Evolutionary conservation across 2,113 vertebrate genomes (phyloP).

Genomic region (Eurystomus gularis): DNA sequence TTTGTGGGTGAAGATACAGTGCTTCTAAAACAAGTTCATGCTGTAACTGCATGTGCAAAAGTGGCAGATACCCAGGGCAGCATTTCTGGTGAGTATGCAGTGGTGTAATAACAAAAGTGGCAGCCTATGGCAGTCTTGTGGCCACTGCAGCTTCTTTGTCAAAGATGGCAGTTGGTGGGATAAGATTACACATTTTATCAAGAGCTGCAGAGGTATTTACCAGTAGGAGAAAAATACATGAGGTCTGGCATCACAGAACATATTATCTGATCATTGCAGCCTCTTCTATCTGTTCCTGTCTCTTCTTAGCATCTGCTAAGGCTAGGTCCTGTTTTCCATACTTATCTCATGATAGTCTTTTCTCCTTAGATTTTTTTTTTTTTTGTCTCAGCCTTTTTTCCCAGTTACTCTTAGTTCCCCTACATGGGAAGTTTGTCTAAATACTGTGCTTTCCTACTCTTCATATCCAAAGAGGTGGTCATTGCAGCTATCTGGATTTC

Average conservation of each 20-base stretch:
- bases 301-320: background rate
- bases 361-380: background rate
- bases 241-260: background rate
- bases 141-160: background rate
- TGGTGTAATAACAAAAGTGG: background rate
- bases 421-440: background rate
- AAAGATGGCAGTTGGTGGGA: background rate
- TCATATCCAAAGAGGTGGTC: background rate
- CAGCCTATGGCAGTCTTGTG: background rate
- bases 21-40: background rate
- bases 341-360: fast-evolving
- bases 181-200: background rate
- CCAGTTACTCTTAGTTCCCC: background rate
- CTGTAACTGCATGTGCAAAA: background rate
- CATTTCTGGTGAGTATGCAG: background rate
- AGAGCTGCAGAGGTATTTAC: background rate
- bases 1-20: background rate
- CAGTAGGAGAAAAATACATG: background rate
- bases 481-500: background rate
- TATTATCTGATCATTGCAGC: background rate
- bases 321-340: background rate
- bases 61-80: background rate
- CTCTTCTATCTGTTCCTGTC: background rate
- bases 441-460: background rate
- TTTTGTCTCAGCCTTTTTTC: background rate